Base-by-base conservation (phyloP, 2,888 invertebrate genomes). In the Pseudeuparius sepicola region DNA sequence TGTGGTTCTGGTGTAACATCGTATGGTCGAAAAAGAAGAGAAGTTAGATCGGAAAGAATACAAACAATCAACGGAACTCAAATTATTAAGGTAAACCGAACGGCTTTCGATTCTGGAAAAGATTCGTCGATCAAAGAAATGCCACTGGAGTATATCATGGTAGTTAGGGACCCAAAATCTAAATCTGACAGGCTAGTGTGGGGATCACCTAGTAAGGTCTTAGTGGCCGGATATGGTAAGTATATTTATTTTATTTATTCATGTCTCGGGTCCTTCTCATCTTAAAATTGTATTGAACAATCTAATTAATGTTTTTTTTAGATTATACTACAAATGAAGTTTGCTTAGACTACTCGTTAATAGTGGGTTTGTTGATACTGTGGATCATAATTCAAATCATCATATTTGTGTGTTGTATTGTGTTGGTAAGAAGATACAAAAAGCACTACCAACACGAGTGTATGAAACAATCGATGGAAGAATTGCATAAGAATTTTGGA, bases 111-210 rank as follows among this genome's bases (percentile, higher is more conserved):
- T 18, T 18, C 33, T 10, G 36, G 40, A 13, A 40, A 28, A 28
- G 39, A 39, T 14, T 40, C 41, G 13, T 34, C 55, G 12, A 45
- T 56, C 2, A 58, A 50, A 17, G 43, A 67, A 49, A 59, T 73
- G 43, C 69, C 72, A 2, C 54, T 77, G 4, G 71, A 75, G 49
- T 65, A 70, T 28, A 63, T 70, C 16, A 64, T 77, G 33, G 64
- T 70, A 15, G 76, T 78, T 4, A 62, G 67, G 40, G 67, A 66
- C 44, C 66, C 68, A 11, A 63, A 73, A 20, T 55, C 70, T 28
- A 65, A 71, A 0, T 70, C 80, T 0, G 79, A 80, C 52, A 73
- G 73, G 14, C 62, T 79, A 14, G 66, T 79, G 10, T 67, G 74
- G 29, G 79, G 77, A 3, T 63, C 62, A 27, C 59, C 68, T 15